A percentile compares a stretch with the other conserved stretches of the same genome.
Conservation (phyloP, 2,888 invertebrate genomes). For the Tetranychus piercei region DNA sequence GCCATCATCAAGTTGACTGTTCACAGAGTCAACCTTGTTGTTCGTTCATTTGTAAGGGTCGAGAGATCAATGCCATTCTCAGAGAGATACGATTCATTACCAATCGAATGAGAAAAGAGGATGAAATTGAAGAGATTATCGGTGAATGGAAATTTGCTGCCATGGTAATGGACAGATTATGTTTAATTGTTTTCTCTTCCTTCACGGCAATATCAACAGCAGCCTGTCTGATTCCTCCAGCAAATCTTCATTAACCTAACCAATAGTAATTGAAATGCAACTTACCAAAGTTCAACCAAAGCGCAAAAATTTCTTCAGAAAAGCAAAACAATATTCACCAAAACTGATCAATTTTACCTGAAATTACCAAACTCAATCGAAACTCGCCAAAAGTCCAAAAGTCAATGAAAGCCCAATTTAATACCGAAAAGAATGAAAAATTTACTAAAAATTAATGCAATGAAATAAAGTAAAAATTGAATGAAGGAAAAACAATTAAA, state of each 20-base stretch:
- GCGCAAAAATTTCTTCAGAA: too few relatives aligned
- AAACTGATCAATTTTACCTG: too few relatives aligned
- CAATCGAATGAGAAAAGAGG: conserved; percentile 80
- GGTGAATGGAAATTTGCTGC: conserved; percentile 95
- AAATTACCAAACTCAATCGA: too few relatives aligned
- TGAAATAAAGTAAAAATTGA: too few relatives aligned
- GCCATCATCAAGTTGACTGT: background rate
- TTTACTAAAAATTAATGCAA: too few relatives aligned
- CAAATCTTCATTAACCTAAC: conserved; percentile 49
- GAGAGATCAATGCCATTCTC: conserved; percentile 58
- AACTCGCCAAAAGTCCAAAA: too few relatives aligned
- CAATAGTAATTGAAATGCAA: background rate
- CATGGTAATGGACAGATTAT: conserved; percentile 93
- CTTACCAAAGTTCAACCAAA: background rate
- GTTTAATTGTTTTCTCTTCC: conserved; percentile 81
- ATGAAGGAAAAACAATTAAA: too few relatives aligned
- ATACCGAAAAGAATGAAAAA: too few relatives aligned
- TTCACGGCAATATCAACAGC: conserved; percentile 83
- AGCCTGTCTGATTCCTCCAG: conserved; percentile 71
- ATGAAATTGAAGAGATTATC: conserved; percentile 77
- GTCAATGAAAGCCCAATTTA: too few relatives aligned
- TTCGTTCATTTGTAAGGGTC: background rate
- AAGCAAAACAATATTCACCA: too few relatives aligned
- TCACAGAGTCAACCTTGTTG: background rate
- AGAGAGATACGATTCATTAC: conserved; percentile 85